Percentiles rank a stretch among this genome's conserved stretches.
Evolutionary conservation across 1,140 invertebrate genomes (phyloP).

Genomic region (Elymnias hypermnestra): DNA sequence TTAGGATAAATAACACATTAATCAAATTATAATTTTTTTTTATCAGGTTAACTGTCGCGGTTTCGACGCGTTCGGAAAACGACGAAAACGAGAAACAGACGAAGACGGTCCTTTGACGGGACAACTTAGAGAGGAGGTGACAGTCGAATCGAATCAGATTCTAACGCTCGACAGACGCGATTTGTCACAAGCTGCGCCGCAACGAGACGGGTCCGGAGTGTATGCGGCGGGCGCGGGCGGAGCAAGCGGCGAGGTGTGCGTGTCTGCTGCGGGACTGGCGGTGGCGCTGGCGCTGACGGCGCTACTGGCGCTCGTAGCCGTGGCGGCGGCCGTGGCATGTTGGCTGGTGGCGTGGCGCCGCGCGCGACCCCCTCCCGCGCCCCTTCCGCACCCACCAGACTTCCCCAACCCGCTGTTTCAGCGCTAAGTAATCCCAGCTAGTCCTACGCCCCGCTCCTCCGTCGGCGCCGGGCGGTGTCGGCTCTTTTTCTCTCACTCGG

Average conservation of each 20-base stretch:
- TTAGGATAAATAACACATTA: not conserved
- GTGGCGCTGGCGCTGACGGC: conserved; percentile 94
- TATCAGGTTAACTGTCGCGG: conserved; percentile 95
- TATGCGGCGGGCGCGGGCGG: conserved; percentile 60
- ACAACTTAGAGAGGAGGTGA: conserved; percentile 93
- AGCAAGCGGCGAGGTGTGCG: conserved; percentile 88
- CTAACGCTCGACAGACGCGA: conserved; percentile 91
- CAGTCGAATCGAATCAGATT: conserved; percentile 94
- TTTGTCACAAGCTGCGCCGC: conserved; percentile 75
- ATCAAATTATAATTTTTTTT: not conserved
- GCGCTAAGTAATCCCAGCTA: conserved; percentile 81
- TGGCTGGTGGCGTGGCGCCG: conserved; percentile 95
- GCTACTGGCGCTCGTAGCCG: conserved; percentile 91
- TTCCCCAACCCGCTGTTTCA: conserved; percentile 96
- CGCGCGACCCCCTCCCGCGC: conserved; percentile 88
- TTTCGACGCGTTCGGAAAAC: conserved; percentile 90
- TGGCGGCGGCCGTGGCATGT: conserved; percentile 95
- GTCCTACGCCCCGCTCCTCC: conserved; percentile 77
- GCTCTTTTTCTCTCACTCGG: conserved; percentile 54
- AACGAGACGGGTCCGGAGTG: conserved; percentile 45
- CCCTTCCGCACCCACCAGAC: conserved; percentile 94
- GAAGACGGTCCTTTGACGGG: conserved; percentile 82
- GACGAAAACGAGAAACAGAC: conserved; percentile 82
- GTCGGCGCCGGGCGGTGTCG: conserved; percentile 72
- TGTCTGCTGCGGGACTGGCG: conserved; percentile 94